These are phyloP conservation scores for Gymnoscopelus braueri DNA, from an alignment of 2,797 vertebrate species.

Conservation along the genomic window DNA sequence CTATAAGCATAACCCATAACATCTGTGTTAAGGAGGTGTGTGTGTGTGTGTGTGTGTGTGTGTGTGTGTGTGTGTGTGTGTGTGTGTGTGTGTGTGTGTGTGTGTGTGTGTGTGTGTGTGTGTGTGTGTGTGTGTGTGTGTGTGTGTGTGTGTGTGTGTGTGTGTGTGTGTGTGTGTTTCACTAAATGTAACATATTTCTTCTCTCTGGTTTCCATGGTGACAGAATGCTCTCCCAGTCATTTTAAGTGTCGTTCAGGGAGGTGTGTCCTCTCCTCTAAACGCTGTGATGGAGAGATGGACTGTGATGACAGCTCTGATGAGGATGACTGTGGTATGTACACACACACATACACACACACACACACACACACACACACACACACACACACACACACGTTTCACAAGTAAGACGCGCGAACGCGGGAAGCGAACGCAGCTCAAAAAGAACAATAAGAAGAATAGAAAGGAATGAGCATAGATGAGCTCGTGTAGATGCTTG, in stretches of 20 bases:
- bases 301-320: constrained; percentile 94
- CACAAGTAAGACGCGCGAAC: too few species aligned
- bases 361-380: constrained; percentile 7
- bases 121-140: neutral
- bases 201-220: constrained; percentile 41
- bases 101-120: constrained; percentile 1
- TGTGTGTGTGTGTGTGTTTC: neutral
- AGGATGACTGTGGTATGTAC: constrained; percentile 89
- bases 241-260: constrained; percentile 92
- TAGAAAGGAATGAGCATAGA: too few species aligned
- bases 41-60: neutral
- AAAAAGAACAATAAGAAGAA: too few species aligned
- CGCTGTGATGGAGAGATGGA: constrained; percentile 93
- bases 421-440: too few species aligned
- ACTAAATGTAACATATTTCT: neutral
- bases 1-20: too few species aligned
- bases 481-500: too few species aligned
- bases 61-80: constrained; percentile 5
- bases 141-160: neutral
- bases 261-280: constrained; percentile 90
- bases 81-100: neutral
- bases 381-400: neutral
- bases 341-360: constrained; percentile 17
- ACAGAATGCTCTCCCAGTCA: constrained; percentile 96
- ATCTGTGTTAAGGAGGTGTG: neutral